Evolutionary conservation across 1,140 invertebrate species (phyloP).

Genomic region (Zaprionus capensis): DNA sequence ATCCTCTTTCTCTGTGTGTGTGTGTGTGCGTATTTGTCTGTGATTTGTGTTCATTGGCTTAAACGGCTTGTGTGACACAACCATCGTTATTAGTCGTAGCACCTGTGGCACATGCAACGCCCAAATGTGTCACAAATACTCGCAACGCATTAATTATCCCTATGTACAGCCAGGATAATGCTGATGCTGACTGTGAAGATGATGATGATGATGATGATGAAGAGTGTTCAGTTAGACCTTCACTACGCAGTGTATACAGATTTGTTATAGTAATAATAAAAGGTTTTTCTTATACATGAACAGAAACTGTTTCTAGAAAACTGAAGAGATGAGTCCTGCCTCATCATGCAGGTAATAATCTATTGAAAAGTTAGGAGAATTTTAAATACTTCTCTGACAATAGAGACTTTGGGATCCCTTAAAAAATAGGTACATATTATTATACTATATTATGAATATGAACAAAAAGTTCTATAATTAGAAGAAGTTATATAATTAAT

Average conservation of each 20-base stretch:
- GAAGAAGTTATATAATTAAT: too few species aligned
- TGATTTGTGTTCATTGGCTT: conserved; percentile 77
- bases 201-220: conserved; percentile 7
- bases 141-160: conserved; percentile 67
- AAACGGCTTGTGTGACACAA: conserved; percentile 56
- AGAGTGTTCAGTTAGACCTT: neutral
- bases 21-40: conserved; percentile 39
- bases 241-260: neutral
- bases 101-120: conserved; percentile 74
- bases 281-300: too few species aligned
- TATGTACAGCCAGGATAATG: conserved; percentile 11
- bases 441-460: too few species aligned
- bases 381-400: too few species aligned
- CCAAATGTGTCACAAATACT: conserved; percentile 62
- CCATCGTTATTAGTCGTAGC: conserved; percentile 66
- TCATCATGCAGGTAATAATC: too few species aligned
- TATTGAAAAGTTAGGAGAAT: too few species aligned
- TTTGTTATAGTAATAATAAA: neutral
- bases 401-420: too few species aligned
- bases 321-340: too few species aligned
- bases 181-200: conserved; percentile 1
- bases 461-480: too few species aligned
- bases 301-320: too few species aligned
- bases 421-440: too few species aligned
- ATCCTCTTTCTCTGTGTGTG: conserved; percentile 2